Percentiles rank a stretch among this genome's conserved stretches.
Conservation (phyloP, 2,113 vertebrate genomes). For the Vulpes ferrilata region DNA sequence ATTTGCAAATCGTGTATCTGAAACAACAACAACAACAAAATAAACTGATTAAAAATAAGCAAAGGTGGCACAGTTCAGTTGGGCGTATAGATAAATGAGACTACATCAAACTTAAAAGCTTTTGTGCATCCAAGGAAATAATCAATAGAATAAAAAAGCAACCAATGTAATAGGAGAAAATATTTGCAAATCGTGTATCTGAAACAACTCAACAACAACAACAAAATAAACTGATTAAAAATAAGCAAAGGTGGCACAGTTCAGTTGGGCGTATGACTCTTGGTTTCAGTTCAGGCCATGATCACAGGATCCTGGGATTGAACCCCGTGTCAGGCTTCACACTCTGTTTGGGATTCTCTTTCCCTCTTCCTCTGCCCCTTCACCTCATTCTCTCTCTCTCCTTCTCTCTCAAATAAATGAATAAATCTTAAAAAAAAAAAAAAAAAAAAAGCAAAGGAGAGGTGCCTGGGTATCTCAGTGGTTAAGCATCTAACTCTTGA, state of each 20-base stretch:
- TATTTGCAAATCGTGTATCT: conserved; percentile 3
- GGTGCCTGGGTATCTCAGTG: no score
- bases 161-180: not conserved
- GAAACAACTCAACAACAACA: not conserved
- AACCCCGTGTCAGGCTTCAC: no score
- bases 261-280: no score
- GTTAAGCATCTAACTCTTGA: not conserved
- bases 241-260: not conserved
- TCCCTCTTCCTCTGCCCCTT: no score
- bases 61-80: not conserved
- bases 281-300: no score
- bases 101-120: not conserved
- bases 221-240: not conserved
- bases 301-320: not conserved
- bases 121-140: not conserved
- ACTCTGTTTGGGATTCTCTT: no score
- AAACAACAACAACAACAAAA: not conserved
- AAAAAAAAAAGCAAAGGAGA: no score
- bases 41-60: not conserved
- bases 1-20: conserved; percentile 1
- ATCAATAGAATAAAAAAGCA: not conserved
- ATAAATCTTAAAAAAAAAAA: no score
- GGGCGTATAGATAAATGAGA: not conserved
- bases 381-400: no score
- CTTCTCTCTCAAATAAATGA: no score